phyloP scores from a whole-genome alignment of 2,797 vertebrate genomes.

The Scolopax bukidnonensis region DNA sequence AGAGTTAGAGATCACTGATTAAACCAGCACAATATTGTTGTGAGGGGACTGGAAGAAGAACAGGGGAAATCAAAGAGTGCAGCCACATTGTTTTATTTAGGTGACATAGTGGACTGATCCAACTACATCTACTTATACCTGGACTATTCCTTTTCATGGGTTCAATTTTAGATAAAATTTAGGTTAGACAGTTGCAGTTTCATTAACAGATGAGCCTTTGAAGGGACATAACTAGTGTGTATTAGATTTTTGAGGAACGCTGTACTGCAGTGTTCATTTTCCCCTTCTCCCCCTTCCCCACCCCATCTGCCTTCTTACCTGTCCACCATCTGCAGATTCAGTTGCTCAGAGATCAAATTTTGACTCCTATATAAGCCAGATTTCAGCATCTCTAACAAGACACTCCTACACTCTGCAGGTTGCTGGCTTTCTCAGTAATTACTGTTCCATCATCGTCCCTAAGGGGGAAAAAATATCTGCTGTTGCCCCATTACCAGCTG shows the following conservation, averaged over 20 bases:
- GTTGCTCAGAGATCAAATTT: not conserved
- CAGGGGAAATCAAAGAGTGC: not conserved
- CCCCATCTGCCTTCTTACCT: not conserved
- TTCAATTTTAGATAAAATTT: not conserved
- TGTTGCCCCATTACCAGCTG: conserved; percentile 40
- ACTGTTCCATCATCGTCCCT: not conserved
- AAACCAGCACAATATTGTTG: not conserved
- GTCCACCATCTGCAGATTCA: not conserved
- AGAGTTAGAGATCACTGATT: not conserved
- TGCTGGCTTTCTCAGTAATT: conserved; percentile 3
- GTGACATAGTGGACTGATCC: not conserved
- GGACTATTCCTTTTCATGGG: not conserved
- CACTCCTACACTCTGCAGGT: conserved; percentile 6
- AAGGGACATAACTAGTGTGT: not conserved
- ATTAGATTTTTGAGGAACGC: not conserved
- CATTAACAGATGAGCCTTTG: not conserved
- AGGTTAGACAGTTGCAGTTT: not conserved
- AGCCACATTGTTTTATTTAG: not conserved
- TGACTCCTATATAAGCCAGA: not conserved
- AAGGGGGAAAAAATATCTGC: not conserved
- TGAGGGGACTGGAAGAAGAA: not conserved
- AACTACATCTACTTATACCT: not conserved
- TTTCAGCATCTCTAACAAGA: conserved; percentile 9
- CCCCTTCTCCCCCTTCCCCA: not conserved
- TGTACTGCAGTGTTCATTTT: not conserved